phyloP scores from a whole-genome alignment of 2,888 invertebrate genomes.

The Leucozona laternaria region DNA sequence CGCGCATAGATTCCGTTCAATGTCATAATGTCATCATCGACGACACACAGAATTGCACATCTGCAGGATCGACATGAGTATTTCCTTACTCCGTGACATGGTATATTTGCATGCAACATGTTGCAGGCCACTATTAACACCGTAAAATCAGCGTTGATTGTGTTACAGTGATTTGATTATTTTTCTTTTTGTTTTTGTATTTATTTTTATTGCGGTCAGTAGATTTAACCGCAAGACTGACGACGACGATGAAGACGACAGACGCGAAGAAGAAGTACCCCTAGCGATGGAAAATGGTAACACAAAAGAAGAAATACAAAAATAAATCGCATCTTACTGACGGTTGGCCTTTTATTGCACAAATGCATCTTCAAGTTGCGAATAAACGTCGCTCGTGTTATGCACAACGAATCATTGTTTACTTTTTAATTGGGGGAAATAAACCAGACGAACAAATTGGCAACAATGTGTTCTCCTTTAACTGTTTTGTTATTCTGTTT shows the following conservation, averaged over 20 bases:
- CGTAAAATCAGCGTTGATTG: conserved; percentile 59
- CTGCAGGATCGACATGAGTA: conserved; percentile 41
- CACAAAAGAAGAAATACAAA: conserved; percentile 18
- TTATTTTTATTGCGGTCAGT: conserved; percentile 63
- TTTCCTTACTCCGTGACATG: conserved; percentile 47
- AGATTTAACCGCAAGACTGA: conserved; percentile 46
- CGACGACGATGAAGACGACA: background rate
- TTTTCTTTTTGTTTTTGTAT: conserved; percentile 15
- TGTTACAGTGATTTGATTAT: conserved; percentile 56
- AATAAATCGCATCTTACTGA: conserved; percentile 22
- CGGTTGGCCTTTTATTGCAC: conserved; percentile 24
- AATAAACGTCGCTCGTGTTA: conserved; percentile 23
- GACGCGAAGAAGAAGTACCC: background rate
- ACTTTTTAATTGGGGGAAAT: conserved; percentile 64
- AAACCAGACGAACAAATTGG: conserved; percentile 60
- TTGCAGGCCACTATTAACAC: conserved; percentile 42
- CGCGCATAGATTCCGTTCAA: conserved; percentile 20
- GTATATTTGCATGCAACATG: conserved; percentile 25
- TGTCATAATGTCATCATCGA: conserved; percentile 59
- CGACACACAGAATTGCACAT: conserved; percentile 32
- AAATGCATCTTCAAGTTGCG: conserved; percentile 23
- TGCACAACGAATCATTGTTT: conserved; percentile 16
- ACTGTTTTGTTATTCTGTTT: conserved; percentile 42
- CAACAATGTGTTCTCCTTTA: conserved; percentile 44
- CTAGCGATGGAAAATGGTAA: conserved; percentile 3